Evolutionary conservation across 2,888 invertebrate species (phyloP), one percentile per base, ranked within the genome.

Genomic region (Drosophila testacea): DNA sequence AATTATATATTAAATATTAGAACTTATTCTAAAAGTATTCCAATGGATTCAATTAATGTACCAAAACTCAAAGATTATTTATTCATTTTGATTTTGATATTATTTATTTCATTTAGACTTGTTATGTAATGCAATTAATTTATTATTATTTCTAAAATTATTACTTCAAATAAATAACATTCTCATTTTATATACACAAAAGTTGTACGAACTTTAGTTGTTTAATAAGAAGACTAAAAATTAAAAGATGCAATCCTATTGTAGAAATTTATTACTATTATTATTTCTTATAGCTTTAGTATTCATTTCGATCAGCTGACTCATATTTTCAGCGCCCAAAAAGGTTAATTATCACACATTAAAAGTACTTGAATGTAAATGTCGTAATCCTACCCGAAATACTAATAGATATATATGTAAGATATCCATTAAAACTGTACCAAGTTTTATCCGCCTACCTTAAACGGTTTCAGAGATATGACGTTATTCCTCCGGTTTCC

Each of bases 301-400:
- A 32, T 16, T 4, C 7, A 7, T 22, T 41, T 32, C 11, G 30
- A 41, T 30, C 7, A 41, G 36, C 39, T 30, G 30, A 16, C 39
- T 54, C 52, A 28, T 7, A 39, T 13, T 32, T 41, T 54, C 11
- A 32, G 28, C n/a, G 4, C 10, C 9, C 16, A 32, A 54, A 54
- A 16, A 22, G 32, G 54, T 55, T 42, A 55, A 55, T 42, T 55
- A 36, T 50, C 9, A 36, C 50, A 22, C 36, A 13, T 36, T 6
- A 16, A 32, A 48, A 16, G 9, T 48, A 48, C 16, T 48, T 32
- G 10, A 16, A 30, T 10, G 42, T 27, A 5, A 22, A 27, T 44
- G 34, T n/a, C n/a, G 16, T 16, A 11, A 22, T 22, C 22, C 2
- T 30, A 6, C 36, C 11, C 22, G 11, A 36, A 28, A 28, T 28